phyloP scores from a whole-genome alignment of 2,797 vertebrate genomes.

The Centroberyx gerrardi region DNA sequence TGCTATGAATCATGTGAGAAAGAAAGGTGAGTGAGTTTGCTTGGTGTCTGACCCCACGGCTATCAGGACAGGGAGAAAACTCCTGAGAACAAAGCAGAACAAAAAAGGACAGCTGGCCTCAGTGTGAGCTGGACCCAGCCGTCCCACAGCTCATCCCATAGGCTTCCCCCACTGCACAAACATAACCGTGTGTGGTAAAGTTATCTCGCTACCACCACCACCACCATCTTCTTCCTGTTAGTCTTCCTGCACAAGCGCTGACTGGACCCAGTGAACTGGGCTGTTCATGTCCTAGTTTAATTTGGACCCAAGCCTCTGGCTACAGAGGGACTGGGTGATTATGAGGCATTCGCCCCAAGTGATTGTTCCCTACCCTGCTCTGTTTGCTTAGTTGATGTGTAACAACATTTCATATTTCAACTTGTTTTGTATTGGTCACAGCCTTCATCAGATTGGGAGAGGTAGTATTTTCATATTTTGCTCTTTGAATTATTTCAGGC shows the following conservation, averaged over 20 bases:
- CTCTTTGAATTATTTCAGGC: slow-evolving; percentile 35
- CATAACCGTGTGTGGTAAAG: slow-evolving; percentile 2
- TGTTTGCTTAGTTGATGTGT: slow-evolving; percentile 14
- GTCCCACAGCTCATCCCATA: slow-evolving; percentile 56
- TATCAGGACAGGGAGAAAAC: slow-evolving; percentile 50
- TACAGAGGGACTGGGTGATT: slow-evolving; percentile 28
- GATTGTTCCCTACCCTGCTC: slow-evolving; percentile 7
- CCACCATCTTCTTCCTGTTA: slow-evolving; percentile 13
- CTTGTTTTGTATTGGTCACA: slow-evolving; percentile 58
- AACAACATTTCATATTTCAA: slow-evolving; percentile 1
- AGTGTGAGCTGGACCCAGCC: slow-evolving; percentile 72
- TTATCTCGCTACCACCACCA: neutral
- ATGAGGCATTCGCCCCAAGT: neutral
- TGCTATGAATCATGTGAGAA: neutral
- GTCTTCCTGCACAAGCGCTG: neutral
- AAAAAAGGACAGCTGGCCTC: slow-evolving; percentile 41
- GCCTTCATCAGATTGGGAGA: slow-evolving; percentile 50
- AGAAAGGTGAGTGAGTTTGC: neutral
- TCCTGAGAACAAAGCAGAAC: slow-evolving; percentile 46
- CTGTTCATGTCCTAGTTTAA: neutral
- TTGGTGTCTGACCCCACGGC: neutral
- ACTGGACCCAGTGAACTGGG: neutral
- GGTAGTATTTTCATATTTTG: slow-evolving; percentile 13
- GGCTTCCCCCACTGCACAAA: slow-evolving; percentile 29
- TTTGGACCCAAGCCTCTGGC: slow-evolving; percentile 44